Evolutionary conservation across 2,113 vertebrate genomes (phyloP), one percentile per base, ranked within the genome.

Genomic region (Ophiodon elongatus): DNA sequence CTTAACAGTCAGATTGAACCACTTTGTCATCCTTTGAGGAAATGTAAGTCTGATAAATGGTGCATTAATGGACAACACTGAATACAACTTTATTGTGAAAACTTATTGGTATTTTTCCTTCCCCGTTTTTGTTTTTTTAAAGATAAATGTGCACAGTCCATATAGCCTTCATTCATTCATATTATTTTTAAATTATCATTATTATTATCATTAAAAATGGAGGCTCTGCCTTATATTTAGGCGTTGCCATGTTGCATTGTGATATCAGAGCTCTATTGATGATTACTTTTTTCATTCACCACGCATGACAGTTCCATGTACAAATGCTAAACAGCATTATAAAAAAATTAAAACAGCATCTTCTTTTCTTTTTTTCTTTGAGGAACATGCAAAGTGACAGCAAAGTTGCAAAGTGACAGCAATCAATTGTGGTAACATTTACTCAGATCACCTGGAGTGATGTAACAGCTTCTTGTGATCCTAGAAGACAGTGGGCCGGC

Each of bases 381-480:
- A 50, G 8, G 3, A 29, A 41, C 29, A 57, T 54, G 47, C 6
- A 54, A 14, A 45, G 64, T 41, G 43, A 52, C 21, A 56, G 35
- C 52, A 13, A 19, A 59, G 37, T 29, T 43, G 8, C 35, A 59
- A 60, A 60, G 14, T 64, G 35, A 63, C 23, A 23, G 21, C n/a
- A 47, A 6, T 2, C n/a, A 57, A 41, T 85, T 45, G 15, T 1
- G 3, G 13, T 19, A 23, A 39, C 15, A 1, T 23, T n/a, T 72
- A 31, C 23, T 66, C 10, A 50, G 29, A 68, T 67, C 52, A 57
- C 65, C 67, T 71, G 39, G 13, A 73, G 87, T 76, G 80, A 85
- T 74, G 59, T 77, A 73, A 80, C 27, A 57, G 65, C 76, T 56
- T 39, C 25, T 4, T 35, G 79, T 67, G 64, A 76, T 84, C 54